Base-by-base conservation (phyloP, 1,140 invertebrate genomes). In the Meloidogyne floridensis region DNA sequence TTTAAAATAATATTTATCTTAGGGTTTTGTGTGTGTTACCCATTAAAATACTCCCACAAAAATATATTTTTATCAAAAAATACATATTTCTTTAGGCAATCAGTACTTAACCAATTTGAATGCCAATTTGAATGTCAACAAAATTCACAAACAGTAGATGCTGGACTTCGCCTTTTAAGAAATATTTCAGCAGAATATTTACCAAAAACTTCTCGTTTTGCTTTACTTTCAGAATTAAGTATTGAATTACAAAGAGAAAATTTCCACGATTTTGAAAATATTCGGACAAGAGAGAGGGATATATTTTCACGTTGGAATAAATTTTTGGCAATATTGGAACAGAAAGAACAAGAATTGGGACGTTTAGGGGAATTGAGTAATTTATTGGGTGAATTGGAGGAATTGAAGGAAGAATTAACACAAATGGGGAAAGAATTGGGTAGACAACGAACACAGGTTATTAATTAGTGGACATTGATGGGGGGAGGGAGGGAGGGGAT, bases 111-210 rank as follows among this genome's bases (percentile, higher is more conserved):
- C 3, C 77, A 79, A 69, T 83, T 90, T 92, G 95, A 80, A 96
- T 96, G 90, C 3, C 77, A 79, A 69, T 83, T 90, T 92, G 95
- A 80, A 96, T 96, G 90, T 95, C 95, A 43, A 94, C 93, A 86
- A 96, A 95, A 82, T 97, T 80, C 93, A 93, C 0, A 96, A 85
- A 90, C 95, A 98, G 0, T 98, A 0, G 97, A 98, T 89, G 96
- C 96, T 10, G 97, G 96, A 0, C 93, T 98, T 7, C 98, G 98
- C 91, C 98, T 99, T 90, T 96, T 98, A 90, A 96, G 98, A 91
- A 97, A 97, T 32, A 97, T 99, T 75, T 95, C 94, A 85, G 96
- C 96, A 0, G 97, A 99, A 89, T 98, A 99, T 82, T 91, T 97
- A 54, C 95, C 96, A 5, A 92, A 93, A 72, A 83, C 96, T 90